Evolutionary conservation across 1,140 invertebrate species (phyloP), one percentile per base, ranked within the genome.

Genomic region (Littorina saxatilis): DNA sequence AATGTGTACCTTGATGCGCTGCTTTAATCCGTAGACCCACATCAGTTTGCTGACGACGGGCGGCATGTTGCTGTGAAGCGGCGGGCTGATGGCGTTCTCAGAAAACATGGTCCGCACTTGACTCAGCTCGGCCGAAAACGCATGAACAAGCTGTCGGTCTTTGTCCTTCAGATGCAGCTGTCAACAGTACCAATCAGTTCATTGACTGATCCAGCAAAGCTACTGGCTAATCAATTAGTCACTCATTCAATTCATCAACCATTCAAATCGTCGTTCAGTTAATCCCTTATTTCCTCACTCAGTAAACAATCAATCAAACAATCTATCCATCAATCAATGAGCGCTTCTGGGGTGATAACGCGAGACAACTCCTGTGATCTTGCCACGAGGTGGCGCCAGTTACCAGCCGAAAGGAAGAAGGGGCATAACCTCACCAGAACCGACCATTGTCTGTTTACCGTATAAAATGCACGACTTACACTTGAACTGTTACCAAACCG

Each of bases 41-140:
- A 91, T 87, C 13, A 92, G 84, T 79, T 88, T 88, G 81, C 88
- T 90, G 79, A 91, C 91, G 37, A 91, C 83, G 37, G 86, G 89
- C 13, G 92, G 91, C 90, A 92, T 90, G 80, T 92, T 91, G 32
- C 85, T 79, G 81, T 92, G 91, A 20, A 77, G n/a, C 0, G 90
- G 89, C 7, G 91, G 90, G 11, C 86, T 83, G 23, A 86, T 83
- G 66, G 82, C 81, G 7, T 81, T 68, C 32, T 84, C 82, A 13
- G 88, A 72, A 76, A 90, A 91, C 83, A 92, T 89, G 35, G 81
- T 77, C 32, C 85, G 83, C 17, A 92, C 90, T 74, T 89, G 85
- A 17, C 81, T 78, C 58, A 92, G 86, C 79, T 92, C 91, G 11
- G 80, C 85, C 29, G 87, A 89, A 82, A 91, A 91, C 11, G 86